A percentile compares a stretch with the other conserved stretches of the same genome.
These are phyloP conservation scores for Chondrilla cf. caribensis DNA, from an alignment of 37 sponge, comb jelly and placozoan species.

Conservation along the genomic window DNA sequence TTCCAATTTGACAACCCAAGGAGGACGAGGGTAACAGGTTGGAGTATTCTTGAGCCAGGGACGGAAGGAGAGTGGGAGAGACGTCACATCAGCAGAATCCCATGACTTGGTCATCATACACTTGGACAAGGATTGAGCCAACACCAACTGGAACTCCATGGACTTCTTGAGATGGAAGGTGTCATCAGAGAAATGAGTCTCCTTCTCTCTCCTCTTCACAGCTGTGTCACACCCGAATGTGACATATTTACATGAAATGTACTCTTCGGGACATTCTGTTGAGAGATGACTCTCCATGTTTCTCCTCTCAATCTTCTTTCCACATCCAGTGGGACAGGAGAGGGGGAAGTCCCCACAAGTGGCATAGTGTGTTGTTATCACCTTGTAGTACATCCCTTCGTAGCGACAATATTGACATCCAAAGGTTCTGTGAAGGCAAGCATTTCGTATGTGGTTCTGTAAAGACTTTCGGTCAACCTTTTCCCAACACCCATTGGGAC, in stretches of 20 bases:
- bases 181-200: not conserved
- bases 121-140: too few relatives aligned
- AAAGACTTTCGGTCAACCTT: not conserved
- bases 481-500: not conserved
- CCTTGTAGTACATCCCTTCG: not conserved
- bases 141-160: not conserved
- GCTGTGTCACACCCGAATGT: not conserved
- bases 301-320: not conserved
- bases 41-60: conserved; percentile 16
- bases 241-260: not conserved
- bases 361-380: not conserved
- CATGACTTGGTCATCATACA: too few relatives aligned
- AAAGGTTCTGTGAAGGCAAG: not conserved
- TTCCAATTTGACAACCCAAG: conserved; percentile 12
- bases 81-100: too few relatives aligned
- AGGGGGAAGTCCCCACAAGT: not conserved
- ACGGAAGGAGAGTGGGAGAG: not conserved
- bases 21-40: conserved; percentile 18
- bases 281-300: not conserved
- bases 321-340: conserved; percentile 14
- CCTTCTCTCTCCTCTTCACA: not conserved
- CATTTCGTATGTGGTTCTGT: not conserved
- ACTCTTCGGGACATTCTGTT: conserved; percentile 5
- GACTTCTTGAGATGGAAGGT: not conserved
- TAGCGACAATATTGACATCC: not conserved